Base-by-base conservation (phyloP, 92 coral and sea anemone species). In the Parazoanthus darwini region DNA sequence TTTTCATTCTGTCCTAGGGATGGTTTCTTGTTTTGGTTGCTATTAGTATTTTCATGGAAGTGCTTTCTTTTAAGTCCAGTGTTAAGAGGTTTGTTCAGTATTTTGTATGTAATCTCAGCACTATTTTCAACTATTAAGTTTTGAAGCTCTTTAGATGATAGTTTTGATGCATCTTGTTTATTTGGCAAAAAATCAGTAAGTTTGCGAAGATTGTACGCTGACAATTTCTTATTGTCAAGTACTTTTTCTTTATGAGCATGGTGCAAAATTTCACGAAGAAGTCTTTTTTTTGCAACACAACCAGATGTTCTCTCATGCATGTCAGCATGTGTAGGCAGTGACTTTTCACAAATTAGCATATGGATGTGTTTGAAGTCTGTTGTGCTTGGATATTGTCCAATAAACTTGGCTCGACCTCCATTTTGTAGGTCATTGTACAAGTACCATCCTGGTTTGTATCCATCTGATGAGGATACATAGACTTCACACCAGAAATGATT, bases 401-500 rank as follows among this genome's bases (percentile, higher is more conserved):
- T 39, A 42, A 26, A 86, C 7, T 56, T 75, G 0, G 82, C 58
- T 33, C 54, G 77, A 0, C 82, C 89, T 51, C 38, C 46, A 22
- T 86, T 86, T 80, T 81, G 59, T 80, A 75, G 25, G 56, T 86
- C 89, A 56, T 86, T 86, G 39, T 86, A 86, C 29, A 86, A 74
- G 74, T 74, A 50, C 88, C 88, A 86, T 14, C 88, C 88, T 22
- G 26, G 36, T 36, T 75, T 86, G 74, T 29, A 86, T 6, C 74
- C 74, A 1, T 23, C 33, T 33, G 46, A 7, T 44, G 50, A 44
- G 0, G 50, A 44, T 5, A 51, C 81, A 74, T 74, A 86, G n/a
- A 86, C 81, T 50, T 86, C 88, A 35, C 88, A 86, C 82, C 88
- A 86, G 67, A 85, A 86, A 20, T 86, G 81, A 43, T 50, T 23